Evolutionary conservation across 2,888 invertebrate species (phyloP).

Genomic region (Branchellion lobata): DNA sequence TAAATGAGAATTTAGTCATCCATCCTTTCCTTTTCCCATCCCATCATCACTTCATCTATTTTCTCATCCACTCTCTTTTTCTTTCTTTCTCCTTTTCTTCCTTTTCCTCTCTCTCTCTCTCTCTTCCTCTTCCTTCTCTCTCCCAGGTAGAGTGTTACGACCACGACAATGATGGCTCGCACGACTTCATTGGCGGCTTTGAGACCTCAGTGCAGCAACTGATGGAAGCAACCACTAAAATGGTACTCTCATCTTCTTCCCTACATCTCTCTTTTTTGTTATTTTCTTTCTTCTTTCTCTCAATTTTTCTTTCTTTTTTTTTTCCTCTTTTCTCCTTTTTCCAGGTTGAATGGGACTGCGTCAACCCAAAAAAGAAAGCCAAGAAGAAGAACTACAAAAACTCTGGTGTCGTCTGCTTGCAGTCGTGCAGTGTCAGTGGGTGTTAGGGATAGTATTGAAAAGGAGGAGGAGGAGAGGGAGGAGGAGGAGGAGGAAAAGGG

Average conservation of each 20-base stretch:
- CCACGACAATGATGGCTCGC: constrained; percentile 49
- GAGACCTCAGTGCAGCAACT: constrained; percentile 53
- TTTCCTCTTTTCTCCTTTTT: background rate
- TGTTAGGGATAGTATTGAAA: background rate
- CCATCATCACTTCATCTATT: background rate
- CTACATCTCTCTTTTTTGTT: background rate
- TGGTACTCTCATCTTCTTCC: background rate
- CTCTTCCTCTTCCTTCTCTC: background rate
- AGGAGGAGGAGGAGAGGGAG: no score
- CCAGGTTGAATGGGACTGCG: constrained; percentile 50
- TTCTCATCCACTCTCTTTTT: background rate
- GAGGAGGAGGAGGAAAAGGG: no score
- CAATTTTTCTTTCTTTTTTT: no score
- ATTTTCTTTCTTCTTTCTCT: background rate
- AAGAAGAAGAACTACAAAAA: constrained; percentile 57
- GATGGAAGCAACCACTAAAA: constrained; percentile 48
- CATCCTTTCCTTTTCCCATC: background rate
- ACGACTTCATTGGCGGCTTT: constrained; percentile 52
- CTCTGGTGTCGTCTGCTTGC: constrained; percentile 57
- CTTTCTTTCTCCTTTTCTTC: background rate
- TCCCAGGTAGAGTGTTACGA: constrained; percentile 51
- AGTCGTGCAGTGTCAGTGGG: constrained; percentile 54
- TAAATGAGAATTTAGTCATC: no score
- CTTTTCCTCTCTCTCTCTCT: background rate
- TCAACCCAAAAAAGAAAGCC: constrained; percentile 53